A percentile compares a stretch with the other conserved stretches of the same genome.
These are phyloP conservation scores for Argyrosomus japonicus DNA, from an alignment of 2,113 vertebrate species.

Conservation along the genomic window DNA sequence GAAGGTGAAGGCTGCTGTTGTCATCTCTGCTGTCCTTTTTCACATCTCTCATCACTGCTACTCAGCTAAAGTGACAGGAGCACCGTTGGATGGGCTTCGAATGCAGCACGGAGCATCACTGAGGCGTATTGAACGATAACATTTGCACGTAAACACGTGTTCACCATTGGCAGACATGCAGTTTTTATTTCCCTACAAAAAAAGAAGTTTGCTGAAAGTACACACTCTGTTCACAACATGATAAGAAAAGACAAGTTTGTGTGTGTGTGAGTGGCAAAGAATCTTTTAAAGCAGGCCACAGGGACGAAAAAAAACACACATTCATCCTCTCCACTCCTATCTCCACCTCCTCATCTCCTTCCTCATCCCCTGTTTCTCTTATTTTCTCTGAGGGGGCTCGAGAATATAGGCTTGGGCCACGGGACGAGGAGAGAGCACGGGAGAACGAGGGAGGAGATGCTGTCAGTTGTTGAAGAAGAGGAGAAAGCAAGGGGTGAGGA, in stretches of 20 bases:
- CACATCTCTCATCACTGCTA: not conserved
- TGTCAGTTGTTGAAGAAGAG: slow-evolving; percentile 65
- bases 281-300: slow-evolving; percentile 51
- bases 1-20: not conserved
- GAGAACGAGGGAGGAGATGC: slow-evolving; percentile 46
- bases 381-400: slow-evolving; percentile 39
- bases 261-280: slow-evolving; percentile 4
- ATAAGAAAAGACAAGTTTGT: slow-evolving; percentile 37
- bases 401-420: slow-evolving; percentile 29
- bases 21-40: not conserved
- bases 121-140: slow-evolving; percentile 33
- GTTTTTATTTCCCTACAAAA: slow-evolving; percentile 26
- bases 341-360: slow-evolving; percentile 30
- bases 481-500: slow-evolving; percentile 59
- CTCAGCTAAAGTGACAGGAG: not conserved
- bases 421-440: slow-evolving; percentile 33
- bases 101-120: slow-evolving; percentile 25
- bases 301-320: slow-evolving; percentile 39
- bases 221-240: slow-evolving; percentile 11
- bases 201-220: slow-evolving; percentile 44
- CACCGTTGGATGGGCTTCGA: slow-evolving; percentile 37
- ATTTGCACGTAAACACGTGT: slow-evolving; percentile 6
- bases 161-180: slow-evolving; percentile 6
- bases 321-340: slow-evolving; percentile 19
- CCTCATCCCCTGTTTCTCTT: slow-evolving; percentile 36